A percentile compares a stretch with the other conserved stretches of the same genome.
Conservation (phyloP, 2,888 invertebrate genomes). For the Suillia variegata region DNA sequence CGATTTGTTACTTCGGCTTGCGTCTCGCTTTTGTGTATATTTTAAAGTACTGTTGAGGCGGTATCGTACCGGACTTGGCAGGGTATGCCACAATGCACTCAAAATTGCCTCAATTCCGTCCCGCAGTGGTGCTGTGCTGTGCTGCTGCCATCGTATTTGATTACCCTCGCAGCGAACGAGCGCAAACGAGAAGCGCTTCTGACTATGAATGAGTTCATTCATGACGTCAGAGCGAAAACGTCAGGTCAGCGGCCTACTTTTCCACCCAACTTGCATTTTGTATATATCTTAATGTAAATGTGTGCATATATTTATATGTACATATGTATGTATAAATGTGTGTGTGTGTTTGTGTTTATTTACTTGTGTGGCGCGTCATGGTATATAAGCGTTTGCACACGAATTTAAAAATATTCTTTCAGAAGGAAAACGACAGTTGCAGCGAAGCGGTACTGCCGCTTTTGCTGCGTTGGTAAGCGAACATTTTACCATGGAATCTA, state of each 20-base stretch:
- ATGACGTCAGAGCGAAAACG: constrained; percentile 57
- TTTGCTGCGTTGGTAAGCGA: background rate
- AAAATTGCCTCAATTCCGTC: too few relatives aligned
- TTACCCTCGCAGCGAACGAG: too few relatives aligned
- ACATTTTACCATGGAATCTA: too few relatives aligned
- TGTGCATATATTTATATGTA: constrained; percentile 17
- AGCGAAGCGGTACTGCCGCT: background rate
- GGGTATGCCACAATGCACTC: too few relatives aligned
- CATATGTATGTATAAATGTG: constrained; percentile 26
- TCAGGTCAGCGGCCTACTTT: constrained; percentile 61
- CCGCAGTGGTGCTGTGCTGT: constrained; percentile 2
- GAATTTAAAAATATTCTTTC: constrained; percentile 38
- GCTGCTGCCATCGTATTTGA: background rate
- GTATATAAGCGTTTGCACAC: background rate
- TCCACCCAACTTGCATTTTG: background rate
- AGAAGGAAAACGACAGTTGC: background rate
- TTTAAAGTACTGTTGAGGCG: too few relatives aligned
- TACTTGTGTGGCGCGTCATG: background rate
- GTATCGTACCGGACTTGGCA: too few relatives aligned
- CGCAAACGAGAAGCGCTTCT: too few relatives aligned
- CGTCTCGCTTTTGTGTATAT: too few relatives aligned
- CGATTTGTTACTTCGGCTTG: too few relatives aligned
- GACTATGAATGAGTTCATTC: constrained; percentile 54
- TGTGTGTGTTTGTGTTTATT: background rate
- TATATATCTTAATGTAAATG: background rate